phyloP scores from a whole-genome alignment of 2,797 vertebrate genomes.

The Periparus ater region DNA sequence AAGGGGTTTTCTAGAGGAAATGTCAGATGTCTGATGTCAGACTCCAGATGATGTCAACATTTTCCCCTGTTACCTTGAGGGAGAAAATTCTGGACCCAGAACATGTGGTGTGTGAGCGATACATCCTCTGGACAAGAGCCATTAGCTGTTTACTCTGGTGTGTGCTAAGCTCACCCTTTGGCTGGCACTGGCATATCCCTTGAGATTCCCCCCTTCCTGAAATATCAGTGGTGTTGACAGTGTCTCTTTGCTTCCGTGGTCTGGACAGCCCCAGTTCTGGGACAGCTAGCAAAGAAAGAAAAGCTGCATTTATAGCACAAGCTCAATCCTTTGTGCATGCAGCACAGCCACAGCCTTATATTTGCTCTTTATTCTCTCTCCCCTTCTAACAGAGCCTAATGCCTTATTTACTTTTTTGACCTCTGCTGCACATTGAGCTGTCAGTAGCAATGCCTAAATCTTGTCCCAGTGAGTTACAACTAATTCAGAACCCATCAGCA shows the following conservation, averaged over 20 bases:
- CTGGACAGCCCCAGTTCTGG: neutral
- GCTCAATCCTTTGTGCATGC: neutral
- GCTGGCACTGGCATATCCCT: neutral
- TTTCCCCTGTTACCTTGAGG: neutral
- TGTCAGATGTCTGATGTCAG: neutral
- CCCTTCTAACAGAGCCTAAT: conserved; percentile 25
- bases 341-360: neutral
- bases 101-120: accelerated
- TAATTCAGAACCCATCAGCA: conserved; percentile 60
- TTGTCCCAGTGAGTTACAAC: conserved; percentile 22
- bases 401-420: conserved; percentile 65
- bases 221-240: neutral
- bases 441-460: conserved; percentile 38
- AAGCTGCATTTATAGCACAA: neutral
- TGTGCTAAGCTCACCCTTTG: neutral
- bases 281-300: neutral
- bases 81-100: neutral
- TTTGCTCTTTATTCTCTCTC: neutral
- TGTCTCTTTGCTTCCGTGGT: neutral
- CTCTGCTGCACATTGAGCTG: conserved; percentile 58
- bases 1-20: neutral
- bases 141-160: accelerated
- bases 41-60: neutral
- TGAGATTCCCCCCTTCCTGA: neutral
- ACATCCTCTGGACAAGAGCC: neutral